Conservation (phyloP, 64 coral and sea anemone genomes). For the Pocillopora damicornis region DNA sequence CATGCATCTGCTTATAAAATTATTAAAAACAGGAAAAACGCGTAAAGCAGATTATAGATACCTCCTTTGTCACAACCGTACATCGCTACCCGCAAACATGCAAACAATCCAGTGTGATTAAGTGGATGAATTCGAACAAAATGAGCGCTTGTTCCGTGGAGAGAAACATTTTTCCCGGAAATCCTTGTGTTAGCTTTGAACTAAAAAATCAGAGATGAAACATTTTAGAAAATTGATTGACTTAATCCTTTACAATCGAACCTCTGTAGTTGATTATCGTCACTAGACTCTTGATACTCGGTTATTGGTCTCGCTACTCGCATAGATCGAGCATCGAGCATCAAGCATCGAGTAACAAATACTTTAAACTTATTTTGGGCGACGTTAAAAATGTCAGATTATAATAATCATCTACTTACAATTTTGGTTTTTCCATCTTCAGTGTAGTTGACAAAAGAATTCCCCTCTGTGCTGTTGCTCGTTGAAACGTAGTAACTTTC, state of each 20-base stretch:
- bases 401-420: not conserved
- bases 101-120: not conserved
- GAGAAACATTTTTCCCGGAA: not conserved
- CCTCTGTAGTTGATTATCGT: no score
- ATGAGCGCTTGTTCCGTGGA: not conserved
- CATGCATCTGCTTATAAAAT: no score
- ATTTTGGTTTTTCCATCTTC: conserved; percentile 3
- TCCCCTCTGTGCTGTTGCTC: not conserved
- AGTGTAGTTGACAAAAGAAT: conserved; percentile 5
- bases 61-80: conserved; percentile 15
- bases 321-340: no score
- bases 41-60: not conserved
- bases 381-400: not conserved
- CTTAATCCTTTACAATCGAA: no score
- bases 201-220: not conserved
- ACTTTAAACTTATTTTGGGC: no score
- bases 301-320: no score
- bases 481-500: conserved; percentile 5
- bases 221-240: no score
- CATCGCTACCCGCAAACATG: conserved; percentile 4
- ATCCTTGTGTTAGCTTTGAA: conserved; percentile 3
- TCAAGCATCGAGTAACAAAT: no score
- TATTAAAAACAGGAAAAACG: not conserved
- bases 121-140: conserved; percentile 7
- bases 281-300: no score